These are phyloP conservation scores for Pseudopipra pipra DNA, from an alignment of 2,113 vertebrate species.

Conservation along the genomic window DNA sequence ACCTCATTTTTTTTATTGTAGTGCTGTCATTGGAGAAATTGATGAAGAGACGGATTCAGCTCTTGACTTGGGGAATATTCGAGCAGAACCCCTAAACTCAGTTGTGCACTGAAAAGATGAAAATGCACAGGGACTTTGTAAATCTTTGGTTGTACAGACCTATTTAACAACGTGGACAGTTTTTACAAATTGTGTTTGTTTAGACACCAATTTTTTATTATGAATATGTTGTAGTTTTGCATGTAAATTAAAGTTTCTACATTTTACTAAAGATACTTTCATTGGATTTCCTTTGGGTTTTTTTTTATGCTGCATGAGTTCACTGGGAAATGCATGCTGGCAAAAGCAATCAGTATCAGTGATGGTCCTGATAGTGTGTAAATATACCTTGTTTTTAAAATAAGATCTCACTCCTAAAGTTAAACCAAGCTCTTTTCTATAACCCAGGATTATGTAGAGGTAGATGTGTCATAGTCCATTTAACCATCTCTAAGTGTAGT, in stretches of 20 bases:
- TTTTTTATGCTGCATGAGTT: background rate
- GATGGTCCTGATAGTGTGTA: background rate
- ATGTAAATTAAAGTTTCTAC: slow-evolving; percentile 80
- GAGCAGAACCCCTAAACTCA: slow-evolving; percentile 95
- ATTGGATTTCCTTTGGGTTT: background rate
- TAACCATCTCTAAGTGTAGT: background rate
- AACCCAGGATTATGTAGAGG: background rate
- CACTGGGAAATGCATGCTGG: background rate
- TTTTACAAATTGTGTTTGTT: slow-evolving; percentile 61
- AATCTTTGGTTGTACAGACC: slow-evolving; percentile 74
- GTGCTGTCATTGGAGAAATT: slow-evolving; percentile 97
- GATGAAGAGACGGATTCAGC: slow-evolving; percentile 97
- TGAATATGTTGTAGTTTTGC: slow-evolving; percentile 61
- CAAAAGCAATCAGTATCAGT: background rate
- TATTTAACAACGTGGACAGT: slow-evolving; percentile 44
- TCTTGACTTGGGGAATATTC: slow-evolving; percentile 94
- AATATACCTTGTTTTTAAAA: background rate
- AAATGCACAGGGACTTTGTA: slow-evolving; percentile 61
- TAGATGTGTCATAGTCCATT: background rate
- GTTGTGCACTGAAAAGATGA: slow-evolving; percentile 86
- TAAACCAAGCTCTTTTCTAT: background rate
- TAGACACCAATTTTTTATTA: slow-evolving; percentile 56
- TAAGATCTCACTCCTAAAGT: background rate
- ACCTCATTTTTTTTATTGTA: slow-evolving; percentile 59
- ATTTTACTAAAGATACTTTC: slow-evolving; percentile 57